These are phyloP conservation scores for Monopterus albus DNA, from an alignment of 2,113 vertebrate species.

Conservation along the genomic window DNA sequence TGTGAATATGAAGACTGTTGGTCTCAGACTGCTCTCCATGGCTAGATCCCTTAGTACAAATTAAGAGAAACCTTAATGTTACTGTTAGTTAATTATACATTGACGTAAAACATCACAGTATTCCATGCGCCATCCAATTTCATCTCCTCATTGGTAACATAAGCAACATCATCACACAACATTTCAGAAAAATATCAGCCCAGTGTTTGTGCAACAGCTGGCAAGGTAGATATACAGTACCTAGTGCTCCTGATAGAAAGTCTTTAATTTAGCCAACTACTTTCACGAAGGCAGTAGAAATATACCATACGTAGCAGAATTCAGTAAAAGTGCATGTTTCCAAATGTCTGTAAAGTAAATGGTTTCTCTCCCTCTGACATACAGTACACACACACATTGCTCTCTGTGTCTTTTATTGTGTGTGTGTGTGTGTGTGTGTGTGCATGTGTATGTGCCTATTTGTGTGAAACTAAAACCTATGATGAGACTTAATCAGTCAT, in stretches of 20 bases:
- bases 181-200: not conserved
- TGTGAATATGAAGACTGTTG: not conserved
- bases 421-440: not conserved
- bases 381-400: not conserved
- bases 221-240: no score
- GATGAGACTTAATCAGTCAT: conserved; percentile 36
- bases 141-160: not conserved
- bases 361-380: not conserved
- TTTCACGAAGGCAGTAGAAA: no score
- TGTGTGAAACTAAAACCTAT: conserved; percentile 18
- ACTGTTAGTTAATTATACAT: not conserved
- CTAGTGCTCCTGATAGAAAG: no score
- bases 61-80: not conserved
- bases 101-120: not conserved
- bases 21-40: not conserved
- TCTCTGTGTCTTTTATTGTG: not conserved
- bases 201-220: no score
- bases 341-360: no score
- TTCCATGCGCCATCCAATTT: not conserved
- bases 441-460: no score
- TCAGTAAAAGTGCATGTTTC: no score
- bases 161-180: not conserved
- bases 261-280: no score
- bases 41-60: not conserved
- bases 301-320: no score